phyloP scores from a whole-genome alignment of 2,888 invertebrate species.

The Eupithecia subfuscata region DNA sequence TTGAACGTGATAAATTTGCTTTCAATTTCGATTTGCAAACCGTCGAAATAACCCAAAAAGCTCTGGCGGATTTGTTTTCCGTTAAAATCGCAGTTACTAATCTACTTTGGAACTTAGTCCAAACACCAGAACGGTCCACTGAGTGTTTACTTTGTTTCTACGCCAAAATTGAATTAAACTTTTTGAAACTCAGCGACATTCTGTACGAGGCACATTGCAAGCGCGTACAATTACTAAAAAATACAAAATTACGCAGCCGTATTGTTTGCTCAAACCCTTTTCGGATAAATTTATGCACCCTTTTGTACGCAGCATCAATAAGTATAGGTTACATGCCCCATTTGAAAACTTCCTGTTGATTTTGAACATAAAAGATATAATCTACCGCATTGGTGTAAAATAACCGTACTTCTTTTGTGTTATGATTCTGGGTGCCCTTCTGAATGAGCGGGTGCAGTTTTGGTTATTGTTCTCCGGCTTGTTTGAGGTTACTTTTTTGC shows the following conservation, averaged over 20 bases:
- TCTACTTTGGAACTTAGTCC: constrained; percentile 63
- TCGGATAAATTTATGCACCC: constrained; percentile 81
- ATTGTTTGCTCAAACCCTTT: constrained; percentile 77
- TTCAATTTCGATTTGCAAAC: constrained; percentile 41
- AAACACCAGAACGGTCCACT: constrained; percentile 57
- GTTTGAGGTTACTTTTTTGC: constrained; percentile 59
- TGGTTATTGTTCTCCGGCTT: constrained; percentile 59
- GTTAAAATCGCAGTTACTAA: constrained; percentile 56
- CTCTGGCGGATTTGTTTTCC: constrained; percentile 46
- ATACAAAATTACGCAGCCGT: constrained; percentile 54
- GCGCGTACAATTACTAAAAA: constrained; percentile 66
- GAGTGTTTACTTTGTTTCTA: constrained; percentile 64
- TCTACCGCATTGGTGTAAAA: constrained; percentile 83
- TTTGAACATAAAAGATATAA: constrained; percentile 83
- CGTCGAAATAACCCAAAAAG: constrained; percentile 39
- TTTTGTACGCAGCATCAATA: constrained; percentile 73
- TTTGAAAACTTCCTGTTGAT: constrained; percentile 83
- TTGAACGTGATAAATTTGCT: constrained; percentile 22
- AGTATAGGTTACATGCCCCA: constrained; percentile 84
- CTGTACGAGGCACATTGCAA: constrained; percentile 35
- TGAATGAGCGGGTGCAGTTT: constrained; percentile 64
- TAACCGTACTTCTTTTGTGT: constrained; percentile 82
- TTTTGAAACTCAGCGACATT: constrained; percentile 54
- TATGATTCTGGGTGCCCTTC: constrained; percentile 74
- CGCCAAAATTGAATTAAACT: constrained; percentile 68